phyloP scores from a whole-genome alignment of 1,140 invertebrate genomes.

The Chrysoperla carnea region DNA sequence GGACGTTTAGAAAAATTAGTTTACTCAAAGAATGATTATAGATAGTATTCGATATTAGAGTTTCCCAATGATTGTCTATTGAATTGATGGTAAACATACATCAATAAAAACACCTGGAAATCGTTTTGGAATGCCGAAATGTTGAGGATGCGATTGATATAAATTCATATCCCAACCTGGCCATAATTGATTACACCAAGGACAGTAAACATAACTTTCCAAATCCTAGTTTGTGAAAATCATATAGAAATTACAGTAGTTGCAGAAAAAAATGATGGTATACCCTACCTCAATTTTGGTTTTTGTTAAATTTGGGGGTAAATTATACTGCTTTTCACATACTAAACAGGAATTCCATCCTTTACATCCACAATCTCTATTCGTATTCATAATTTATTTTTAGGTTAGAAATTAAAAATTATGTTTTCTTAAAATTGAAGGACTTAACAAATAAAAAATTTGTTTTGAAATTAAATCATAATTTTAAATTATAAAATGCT shows the following conservation, averaged over 20 bases:
- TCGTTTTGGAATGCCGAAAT: conserved; percentile 34
- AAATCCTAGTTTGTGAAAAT: conserved; percentile 15
- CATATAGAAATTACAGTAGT: conserved; percentile 11
- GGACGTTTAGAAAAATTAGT: too few relatives aligned
- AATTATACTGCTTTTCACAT: conserved; percentile 57
- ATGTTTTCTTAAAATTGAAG: too few relatives aligned
- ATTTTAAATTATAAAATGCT: too few relatives aligned
- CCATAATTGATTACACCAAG: conserved; percentile 48
- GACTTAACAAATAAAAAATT: too few relatives aligned
- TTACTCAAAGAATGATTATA: too few relatives aligned
- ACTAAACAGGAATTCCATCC: conserved; percentile 73
- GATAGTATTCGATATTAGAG: too few relatives aligned
- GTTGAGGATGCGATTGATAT: conserved; percentile 44
- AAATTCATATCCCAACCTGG: conserved; percentile 44
- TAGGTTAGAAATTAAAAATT: background rate
- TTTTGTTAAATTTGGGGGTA: conserved; percentile 23
- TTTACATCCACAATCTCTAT: conserved; percentile 76
- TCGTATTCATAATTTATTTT: conserved; percentile 37
- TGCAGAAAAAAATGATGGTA: too few relatives aligned
- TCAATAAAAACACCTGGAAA: conserved; percentile 54
- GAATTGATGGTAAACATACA: conserved; percentile 20
- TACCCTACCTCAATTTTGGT: conserved; percentile 15
- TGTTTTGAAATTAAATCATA: too few relatives aligned
- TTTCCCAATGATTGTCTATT: too few relatives aligned
- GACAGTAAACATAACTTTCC: conserved; percentile 46